Evolutionary conservation across 1,140 invertebrate species (phyloP).

Genomic region (Microvelia longipes): DNA sequence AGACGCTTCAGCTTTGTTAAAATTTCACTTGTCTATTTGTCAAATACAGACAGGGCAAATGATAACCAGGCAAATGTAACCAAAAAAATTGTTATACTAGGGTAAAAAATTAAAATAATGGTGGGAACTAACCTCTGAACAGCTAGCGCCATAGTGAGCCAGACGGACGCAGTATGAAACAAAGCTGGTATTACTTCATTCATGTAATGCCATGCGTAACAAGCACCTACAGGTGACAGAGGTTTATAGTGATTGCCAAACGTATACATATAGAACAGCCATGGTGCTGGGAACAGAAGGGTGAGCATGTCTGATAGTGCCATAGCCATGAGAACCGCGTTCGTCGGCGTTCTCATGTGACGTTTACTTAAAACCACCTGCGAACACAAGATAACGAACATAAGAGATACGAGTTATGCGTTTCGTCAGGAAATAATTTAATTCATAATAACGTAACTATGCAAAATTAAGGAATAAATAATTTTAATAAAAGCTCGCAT

Average conservation of each 20-base stretch:
- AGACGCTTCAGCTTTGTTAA: too few species aligned
- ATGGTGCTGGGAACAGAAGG: slow-evolving; percentile 70
- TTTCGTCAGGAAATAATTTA: too few species aligned
- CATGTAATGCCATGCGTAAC: slow-evolving; percentile 63
- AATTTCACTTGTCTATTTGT: too few species aligned
- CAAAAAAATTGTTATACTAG: too few species aligned
- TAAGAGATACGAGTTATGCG: too few species aligned
- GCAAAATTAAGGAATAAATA: too few species aligned
- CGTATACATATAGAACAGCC: slow-evolving; percentile 79
- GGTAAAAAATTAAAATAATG: too few species aligned
- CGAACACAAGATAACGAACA: background rate
- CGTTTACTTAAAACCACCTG: slow-evolving; percentile 43
- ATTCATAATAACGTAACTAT: too few species aligned
- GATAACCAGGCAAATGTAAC: too few species aligned
- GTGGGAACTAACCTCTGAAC: slow-evolving; percentile 49
- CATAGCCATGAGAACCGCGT: slow-evolving; percentile 59
- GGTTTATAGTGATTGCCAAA: slow-evolving; percentile 70
- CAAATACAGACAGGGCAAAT: too few species aligned
- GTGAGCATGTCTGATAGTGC: slow-evolving; percentile 86
- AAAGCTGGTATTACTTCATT: slow-evolving; percentile 72
- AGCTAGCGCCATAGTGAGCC: slow-evolving; percentile 72
- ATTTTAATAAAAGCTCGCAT: too few species aligned
- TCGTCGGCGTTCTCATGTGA: slow-evolving; percentile 53
- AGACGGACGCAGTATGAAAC: slow-evolving; percentile 84
- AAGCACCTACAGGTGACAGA: slow-evolving; percentile 50